Evolutionary conservation across 2,113 vertebrate species (phyloP).

Genomic region (Spizaetus ornatus): DNA sequence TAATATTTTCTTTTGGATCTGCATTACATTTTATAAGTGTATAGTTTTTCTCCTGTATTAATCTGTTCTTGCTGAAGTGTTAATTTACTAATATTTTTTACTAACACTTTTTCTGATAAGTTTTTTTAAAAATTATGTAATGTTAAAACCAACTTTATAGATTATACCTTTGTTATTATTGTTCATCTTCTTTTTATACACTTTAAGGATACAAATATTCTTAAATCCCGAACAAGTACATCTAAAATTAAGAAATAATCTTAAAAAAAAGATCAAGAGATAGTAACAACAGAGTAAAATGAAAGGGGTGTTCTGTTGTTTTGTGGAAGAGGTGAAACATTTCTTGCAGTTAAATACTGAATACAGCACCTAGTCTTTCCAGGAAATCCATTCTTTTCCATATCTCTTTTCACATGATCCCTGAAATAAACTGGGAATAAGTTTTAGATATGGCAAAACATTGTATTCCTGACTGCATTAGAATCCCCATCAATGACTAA

Average conservation of each 20-base stretch:
- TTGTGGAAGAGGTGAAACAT: background rate
- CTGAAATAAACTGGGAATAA: background rate
- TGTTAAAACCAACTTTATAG: background rate
- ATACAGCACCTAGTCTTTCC: background rate
- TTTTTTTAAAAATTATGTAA: background rate
- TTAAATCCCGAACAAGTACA: background rate
- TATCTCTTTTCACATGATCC: background rate
- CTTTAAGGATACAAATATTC: background rate
- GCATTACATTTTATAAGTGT: background rate
- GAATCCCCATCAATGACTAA: background rate
- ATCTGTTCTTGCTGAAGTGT: background rate
- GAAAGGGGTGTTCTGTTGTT: background rate
- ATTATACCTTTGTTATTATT: background rate
- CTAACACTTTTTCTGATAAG: background rate
- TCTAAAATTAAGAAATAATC: background rate
- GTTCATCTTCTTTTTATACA: background rate
- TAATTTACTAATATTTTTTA: background rate
- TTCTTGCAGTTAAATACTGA: constrained; percentile 8
- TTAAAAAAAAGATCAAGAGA: background rate
- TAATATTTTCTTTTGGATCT: background rate
- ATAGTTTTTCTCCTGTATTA: background rate
- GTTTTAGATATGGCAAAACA: background rate
- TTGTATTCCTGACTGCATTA: background rate
- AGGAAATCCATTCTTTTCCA: background rate
- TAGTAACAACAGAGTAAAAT: background rate